phyloP scores from a whole-genome alignment of 2,797 vertebrate species.

The Schizopygopsis malacanthus region DNA sequence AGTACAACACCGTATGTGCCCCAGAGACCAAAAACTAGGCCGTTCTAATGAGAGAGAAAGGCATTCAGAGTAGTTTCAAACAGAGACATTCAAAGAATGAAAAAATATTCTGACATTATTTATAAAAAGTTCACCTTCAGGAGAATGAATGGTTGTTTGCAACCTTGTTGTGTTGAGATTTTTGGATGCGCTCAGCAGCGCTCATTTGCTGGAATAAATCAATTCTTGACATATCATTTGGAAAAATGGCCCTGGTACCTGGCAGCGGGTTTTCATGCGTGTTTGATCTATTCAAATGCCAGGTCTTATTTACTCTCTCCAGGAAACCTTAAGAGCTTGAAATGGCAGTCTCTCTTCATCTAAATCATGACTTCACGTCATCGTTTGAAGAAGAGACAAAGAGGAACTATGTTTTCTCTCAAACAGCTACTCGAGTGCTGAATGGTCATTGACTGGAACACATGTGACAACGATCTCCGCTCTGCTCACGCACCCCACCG shows the following conservation, averaged over 20 bases:
- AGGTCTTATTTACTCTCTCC: conserved; percentile 51
- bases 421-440: conserved; percentile 35
- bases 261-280: conserved; percentile 28
- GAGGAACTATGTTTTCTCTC: conserved; percentile 32
- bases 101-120: background rate
- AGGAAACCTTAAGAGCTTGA: conserved; percentile 14
- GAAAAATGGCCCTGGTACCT: conserved; percentile 24
- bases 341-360: conserved; percentile 49
- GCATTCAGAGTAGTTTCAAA: background rate
- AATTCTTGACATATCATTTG: conserved; percentile 30
- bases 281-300: conserved; percentile 52
- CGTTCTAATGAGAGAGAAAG: background rate
- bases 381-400: conserved; percentile 13
- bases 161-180: background rate
- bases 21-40: background rate
- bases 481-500: conserved; percentile 12
- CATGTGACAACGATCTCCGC: conserved; percentile 45
- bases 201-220: conserved; percentile 36
- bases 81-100: background rate
- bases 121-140: conserved; percentile 25
- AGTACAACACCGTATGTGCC: background rate
- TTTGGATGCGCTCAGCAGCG: background rate
- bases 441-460: conserved; percentile 43
- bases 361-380: conserved; percentile 31
- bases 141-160: conserved; percentile 32